Evolutionary conservation across 2,888 invertebrate genomes (phyloP).

Genomic region (Margaritifera margaritifera): DNA sequence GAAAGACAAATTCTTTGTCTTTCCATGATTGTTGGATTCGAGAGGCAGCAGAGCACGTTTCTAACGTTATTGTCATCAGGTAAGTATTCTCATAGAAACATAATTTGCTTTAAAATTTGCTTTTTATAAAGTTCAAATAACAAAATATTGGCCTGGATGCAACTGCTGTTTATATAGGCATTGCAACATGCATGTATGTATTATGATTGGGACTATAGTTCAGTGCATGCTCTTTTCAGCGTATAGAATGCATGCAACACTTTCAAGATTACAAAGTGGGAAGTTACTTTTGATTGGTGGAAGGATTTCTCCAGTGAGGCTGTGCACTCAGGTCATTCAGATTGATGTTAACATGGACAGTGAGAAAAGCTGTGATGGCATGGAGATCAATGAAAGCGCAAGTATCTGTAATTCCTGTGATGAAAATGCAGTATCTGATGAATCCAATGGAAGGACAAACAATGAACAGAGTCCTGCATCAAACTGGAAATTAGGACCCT

Average conservation of each 20-base stretch:
- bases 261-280: slow-evolving; percentile 46
- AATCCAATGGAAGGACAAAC: neutral
- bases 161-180: too few relatives aligned
- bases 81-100: too few relatives aligned
- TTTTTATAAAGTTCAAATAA: too few relatives aligned
- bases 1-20: too few relatives aligned
- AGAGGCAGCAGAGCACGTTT: too few relatives aligned
- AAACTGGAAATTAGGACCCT: neutral
- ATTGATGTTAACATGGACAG: slow-evolving; percentile 10
- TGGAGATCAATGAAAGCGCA: too few relatives aligned
- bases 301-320: slow-evolving; percentile 68
- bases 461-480: neutral
- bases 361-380: neutral
- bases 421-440: neutral
- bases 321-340: slow-evolving; percentile 39
- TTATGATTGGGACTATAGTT: too few relatives aligned
- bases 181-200: too few relatives aligned
- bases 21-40: too few relatives aligned
- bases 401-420: neutral
- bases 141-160: too few relatives aligned
- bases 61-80: too few relatives aligned
- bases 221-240: slow-evolving; percentile 36
- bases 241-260: slow-evolving; percentile 60
- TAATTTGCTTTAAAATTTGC: too few relatives aligned
- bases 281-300: slow-evolving; percentile 70